phyloP scores from a whole-genome alignment of 2,113 vertebrate species.

The Urocolius indicus region DNA sequence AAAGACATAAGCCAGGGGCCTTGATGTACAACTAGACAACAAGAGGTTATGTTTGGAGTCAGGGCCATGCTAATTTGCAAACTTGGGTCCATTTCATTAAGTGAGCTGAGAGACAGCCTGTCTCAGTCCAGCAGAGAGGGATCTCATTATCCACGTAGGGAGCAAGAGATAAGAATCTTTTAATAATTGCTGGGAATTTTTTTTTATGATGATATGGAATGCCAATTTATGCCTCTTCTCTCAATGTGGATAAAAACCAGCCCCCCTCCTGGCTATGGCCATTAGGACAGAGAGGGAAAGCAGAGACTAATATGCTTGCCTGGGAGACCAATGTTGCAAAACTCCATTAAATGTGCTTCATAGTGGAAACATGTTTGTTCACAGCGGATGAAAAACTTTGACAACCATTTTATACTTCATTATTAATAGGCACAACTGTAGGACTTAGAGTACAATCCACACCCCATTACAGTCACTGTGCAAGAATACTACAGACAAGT shows the following conservation, averaged over 20 bases:
- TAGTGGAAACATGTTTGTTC: constrained; percentile 61
- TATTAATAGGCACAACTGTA: constrained; percentile 14
- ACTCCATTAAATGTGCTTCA: constrained; percentile 56
- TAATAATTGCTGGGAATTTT: constrained; percentile 86
- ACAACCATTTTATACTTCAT: constrained; percentile 40
- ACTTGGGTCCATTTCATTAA: constrained; percentile 84
- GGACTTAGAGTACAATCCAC: constrained; percentile 5
- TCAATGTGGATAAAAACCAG: constrained; percentile 70
- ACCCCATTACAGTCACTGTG: not conserved
- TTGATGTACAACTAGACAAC: constrained; percentile 85
- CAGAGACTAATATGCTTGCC: constrained; percentile 75
- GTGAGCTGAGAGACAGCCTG: constrained; percentile 84
- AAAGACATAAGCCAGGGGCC: constrained; percentile 82
- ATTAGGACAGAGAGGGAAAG: constrained; percentile 75
- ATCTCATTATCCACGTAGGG: constrained; percentile 85
- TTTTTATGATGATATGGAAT: constrained; percentile 84
- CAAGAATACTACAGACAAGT: not conserved
- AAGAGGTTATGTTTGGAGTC: constrained; percentile 83
- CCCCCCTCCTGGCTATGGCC: constrained; percentile 68
- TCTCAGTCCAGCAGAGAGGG: constrained; percentile 87
- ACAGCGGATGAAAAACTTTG: constrained; percentile 15
- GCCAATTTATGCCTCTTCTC: constrained; percentile 82
- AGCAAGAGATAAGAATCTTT: constrained; percentile 89
- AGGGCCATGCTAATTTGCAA: constrained; percentile 83
- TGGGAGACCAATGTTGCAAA: constrained; percentile 63